phyloP scores from a whole-genome alignment of 2,888 invertebrate species.

The Xylota sylvarum region DNA sequence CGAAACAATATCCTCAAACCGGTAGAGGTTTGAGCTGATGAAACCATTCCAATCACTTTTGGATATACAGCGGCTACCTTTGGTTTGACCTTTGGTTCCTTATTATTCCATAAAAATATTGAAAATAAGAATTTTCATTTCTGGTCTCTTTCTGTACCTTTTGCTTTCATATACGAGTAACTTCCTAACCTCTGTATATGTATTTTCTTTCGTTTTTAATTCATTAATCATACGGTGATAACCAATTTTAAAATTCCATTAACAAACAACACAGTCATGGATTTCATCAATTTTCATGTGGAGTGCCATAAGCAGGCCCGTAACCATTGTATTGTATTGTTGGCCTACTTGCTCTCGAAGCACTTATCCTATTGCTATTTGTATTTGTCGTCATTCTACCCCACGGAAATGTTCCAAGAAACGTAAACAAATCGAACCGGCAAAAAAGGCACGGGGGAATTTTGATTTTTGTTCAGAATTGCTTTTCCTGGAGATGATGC shows the following conservation, averaged over 20 bases:
- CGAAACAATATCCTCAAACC: too few relatives aligned
- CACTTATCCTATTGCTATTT: constrained; percentile 5
- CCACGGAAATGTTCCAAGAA: constrained; percentile 21
- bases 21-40: too few relatives aligned
- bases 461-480: constrained; percentile 30
- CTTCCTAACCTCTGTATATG: too few relatives aligned
- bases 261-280: background rate
- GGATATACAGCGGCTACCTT: too few relatives aligned
- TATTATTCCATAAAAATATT: background rate
- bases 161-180: background rate
- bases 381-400: constrained; percentile 5
- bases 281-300: background rate
- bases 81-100: too few relatives aligned
- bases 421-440: constrained; percentile 41
- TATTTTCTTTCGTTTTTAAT: background rate
- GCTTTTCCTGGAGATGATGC: constrained; percentile 4
- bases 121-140: background rate
- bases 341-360: constrained; percentile 38
- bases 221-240: background rate
- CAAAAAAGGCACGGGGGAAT: constrained; percentile 8
- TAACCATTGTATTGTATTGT: constrained; percentile 1
- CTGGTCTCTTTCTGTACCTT: too few relatives aligned
- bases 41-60: too few relatives aligned
- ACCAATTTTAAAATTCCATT: constrained; percentile 14
- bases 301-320: background rate